Conservation (phyloP, 2,888 invertebrate species). For the Monochamus alternatus region DNA sequence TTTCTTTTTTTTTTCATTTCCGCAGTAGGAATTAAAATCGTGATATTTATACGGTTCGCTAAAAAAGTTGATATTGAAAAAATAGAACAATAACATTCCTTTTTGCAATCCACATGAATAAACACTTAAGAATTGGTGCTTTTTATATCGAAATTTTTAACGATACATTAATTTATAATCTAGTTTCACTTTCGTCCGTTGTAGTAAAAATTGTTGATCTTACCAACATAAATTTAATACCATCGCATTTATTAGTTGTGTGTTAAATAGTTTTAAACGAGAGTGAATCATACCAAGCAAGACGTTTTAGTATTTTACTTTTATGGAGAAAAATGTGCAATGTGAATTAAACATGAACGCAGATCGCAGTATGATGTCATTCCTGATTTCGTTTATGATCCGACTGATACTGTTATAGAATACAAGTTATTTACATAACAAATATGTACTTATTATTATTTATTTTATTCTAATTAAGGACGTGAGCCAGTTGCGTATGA, state of each 20-base stretch:
- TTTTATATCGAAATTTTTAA: background rate
- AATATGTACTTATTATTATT: background rate
- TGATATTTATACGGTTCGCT: background rate
- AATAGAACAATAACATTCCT: constrained; percentile 10
- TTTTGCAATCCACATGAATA: background rate
- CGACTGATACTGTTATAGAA: too few relatives aligned
- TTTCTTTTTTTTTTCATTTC: background rate
- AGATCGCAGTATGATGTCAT: background rate
- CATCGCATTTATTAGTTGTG: background rate
- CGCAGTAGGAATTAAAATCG: background rate
- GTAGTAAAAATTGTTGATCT: too few relatives aligned
- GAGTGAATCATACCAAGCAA: background rate
- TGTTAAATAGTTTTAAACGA: background rate
- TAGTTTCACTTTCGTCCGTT: too few relatives aligned
- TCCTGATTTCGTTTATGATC: background rate
- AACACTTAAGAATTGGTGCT: background rate
- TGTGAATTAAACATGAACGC: background rate
- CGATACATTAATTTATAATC: too few relatives aligned
- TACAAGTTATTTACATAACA: background rate
- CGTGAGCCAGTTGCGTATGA: background rate
- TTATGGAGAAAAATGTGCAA: background rate
- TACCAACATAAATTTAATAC: too few relatives aligned
- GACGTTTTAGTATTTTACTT: background rate
- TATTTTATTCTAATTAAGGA: background rate
- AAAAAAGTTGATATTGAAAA: background rate